Conservation (phyloP, 2,888 invertebrate genomes). For the Trichogramma evanescens region DNA sequence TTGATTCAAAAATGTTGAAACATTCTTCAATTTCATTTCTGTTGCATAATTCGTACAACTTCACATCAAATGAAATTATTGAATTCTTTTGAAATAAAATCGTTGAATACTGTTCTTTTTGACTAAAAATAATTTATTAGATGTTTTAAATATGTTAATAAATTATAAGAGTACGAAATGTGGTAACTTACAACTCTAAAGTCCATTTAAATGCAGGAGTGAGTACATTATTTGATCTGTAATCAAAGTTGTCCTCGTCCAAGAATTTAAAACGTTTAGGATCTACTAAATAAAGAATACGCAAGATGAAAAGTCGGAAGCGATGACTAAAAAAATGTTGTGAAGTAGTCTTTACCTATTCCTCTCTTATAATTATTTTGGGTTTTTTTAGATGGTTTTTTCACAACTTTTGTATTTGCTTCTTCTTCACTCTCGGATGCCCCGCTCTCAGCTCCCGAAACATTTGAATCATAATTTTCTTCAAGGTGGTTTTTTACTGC, state of each 20-base stretch:
- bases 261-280: too few species aligned
- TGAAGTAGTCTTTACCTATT: too few species aligned
- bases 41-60: conserved; percentile 35
- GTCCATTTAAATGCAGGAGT: conserved; percentile 34
- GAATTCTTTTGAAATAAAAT: conserved; percentile 47
- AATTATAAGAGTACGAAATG: neutral
- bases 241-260: too few species aligned
- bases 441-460: conserved; percentile 21
- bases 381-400: too few species aligned
- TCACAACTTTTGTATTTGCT: too few species aligned
- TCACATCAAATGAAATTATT: conserved; percentile 34
- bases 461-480: conserved; percentile 19
- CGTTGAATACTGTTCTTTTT: conserved; percentile 35
- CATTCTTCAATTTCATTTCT: conserved; percentile 46
- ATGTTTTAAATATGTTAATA: neutral
- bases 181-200: conserved; percentile 35
- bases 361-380: too few species aligned
- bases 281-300: too few species aligned
- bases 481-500: conserved; percentile 31
- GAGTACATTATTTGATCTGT: too few species aligned
- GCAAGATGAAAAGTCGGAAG: too few species aligned
- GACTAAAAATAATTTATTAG: conserved; percentile 23
- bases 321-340: too few species aligned
- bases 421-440: conserved; percentile 4
- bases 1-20: conserved; percentile 49